phyloP scores from a whole-genome alignment of 2,797 vertebrate species.

The Phyllotis vaccarum region DNA sequence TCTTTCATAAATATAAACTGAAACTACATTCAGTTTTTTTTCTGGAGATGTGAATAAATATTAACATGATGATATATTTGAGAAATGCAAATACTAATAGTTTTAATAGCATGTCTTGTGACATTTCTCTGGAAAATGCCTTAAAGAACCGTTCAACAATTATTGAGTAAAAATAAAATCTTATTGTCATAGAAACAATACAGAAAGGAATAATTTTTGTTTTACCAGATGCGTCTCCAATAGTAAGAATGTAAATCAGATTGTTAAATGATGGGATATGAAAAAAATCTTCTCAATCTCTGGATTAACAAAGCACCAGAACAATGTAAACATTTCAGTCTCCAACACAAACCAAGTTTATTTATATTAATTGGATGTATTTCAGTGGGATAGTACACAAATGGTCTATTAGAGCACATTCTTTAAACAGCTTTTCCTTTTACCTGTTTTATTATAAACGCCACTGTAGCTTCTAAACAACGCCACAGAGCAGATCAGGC shows the following conservation, averaged over 20 bases:
- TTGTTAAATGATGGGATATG: conserved; percentile 69
- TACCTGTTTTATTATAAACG: conserved; percentile 88
- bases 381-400: conserved; percentile 50
- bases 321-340: conserved; percentile 69
- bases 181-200: conserved; percentile 60
- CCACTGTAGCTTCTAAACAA: conserved; percentile 89
- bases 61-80: conserved; percentile 66
- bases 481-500: conserved; percentile 91
- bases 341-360: conserved; percentile 68
- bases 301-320: conserved; percentile 62
- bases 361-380: conserved; percentile 73
- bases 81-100: conserved; percentile 58
- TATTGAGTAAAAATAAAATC: conserved; percentile 58
- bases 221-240: conserved; percentile 50
- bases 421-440: conserved; percentile 82
- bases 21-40: conserved; percentile 60
- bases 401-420: neutral
- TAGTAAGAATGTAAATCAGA: conserved; percentile 62
- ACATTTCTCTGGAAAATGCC: conserved; percentile 43
- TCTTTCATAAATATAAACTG: conserved; percentile 67
- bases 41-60: conserved; percentile 57
- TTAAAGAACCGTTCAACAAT: conserved; percentile 28
- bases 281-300: conserved; percentile 70
- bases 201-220: conserved; percentile 26
- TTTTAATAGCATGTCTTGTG: conserved; percentile 58